Percentiles rank a stretch among this genome's conserved stretches.
phyloP scores from a whole-genome alignment of 2,797 vertebrate species.

The Coilia nasus region DNA sequence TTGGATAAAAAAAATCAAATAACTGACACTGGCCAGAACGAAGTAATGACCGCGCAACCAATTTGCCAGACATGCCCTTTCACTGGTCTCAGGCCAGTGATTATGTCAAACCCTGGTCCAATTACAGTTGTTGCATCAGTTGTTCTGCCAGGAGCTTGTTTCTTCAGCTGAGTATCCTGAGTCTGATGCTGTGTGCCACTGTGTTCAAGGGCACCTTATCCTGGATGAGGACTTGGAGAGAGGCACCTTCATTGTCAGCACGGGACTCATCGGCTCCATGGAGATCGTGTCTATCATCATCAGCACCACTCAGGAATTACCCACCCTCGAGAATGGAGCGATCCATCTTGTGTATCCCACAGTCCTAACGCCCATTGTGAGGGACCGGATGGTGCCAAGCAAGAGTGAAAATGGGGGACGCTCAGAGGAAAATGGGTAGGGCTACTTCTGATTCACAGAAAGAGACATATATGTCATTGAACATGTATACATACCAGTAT shows the following conservation, averaged over 20 bases:
- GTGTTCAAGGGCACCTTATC: slow-evolving; percentile 86
- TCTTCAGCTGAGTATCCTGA: too few relatives aligned
- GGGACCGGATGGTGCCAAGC: slow-evolving; percentile 61
- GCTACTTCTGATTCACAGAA: neutral
- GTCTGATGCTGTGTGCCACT: neutral
- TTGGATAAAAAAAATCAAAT: too few relatives aligned
- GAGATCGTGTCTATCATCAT: slow-evolving; percentile 86
- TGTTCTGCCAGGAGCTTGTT: too few relatives aligned
- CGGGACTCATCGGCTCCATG: slow-evolving; percentile 81
- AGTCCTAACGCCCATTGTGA: slow-evolving; percentile 80
- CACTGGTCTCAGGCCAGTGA: too few relatives aligned
- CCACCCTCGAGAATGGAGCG: slow-evolving; percentile 87
- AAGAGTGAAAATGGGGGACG: slow-evolving; percentile 83
- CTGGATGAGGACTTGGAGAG: slow-evolving; percentile 88
- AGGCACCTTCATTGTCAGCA: slow-evolving; percentile 85
- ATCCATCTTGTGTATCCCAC: slow-evolving; percentile 84
- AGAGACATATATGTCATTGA: neutral
- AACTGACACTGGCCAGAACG: too few relatives aligned
- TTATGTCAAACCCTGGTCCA: too few relatives aligned
- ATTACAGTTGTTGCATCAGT: too few relatives aligned
- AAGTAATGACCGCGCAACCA: too few relatives aligned
- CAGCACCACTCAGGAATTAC: slow-evolving; percentile 85
- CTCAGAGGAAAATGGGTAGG: slow-evolving; percentile 83
- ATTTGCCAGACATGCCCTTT: too few relatives aligned
- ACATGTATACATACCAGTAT: neutral